These are phyloP conservation scores for Erethizon dorsatum DNA, from an alignment of 2,797 vertebrate species.

Conservation along the genomic window DNA sequence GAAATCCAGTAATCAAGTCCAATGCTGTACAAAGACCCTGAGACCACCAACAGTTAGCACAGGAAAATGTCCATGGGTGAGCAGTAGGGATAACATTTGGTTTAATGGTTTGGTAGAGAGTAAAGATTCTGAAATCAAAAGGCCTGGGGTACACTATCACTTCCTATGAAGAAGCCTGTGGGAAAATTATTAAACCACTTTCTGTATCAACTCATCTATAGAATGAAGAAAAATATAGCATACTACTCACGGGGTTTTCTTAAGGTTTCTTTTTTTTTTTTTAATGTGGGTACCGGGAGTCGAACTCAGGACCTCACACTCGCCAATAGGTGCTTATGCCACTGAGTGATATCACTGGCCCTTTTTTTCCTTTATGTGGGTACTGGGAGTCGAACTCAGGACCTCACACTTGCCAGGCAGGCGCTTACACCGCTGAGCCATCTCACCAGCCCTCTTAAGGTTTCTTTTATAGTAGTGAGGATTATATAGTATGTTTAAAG, in stretches of 20 bases:
- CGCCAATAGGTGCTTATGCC: no score
- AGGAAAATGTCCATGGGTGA: conserved; percentile 38
- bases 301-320: no score
- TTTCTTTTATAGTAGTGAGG: conserved; percentile 41
- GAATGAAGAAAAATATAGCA: conserved; percentile 29
- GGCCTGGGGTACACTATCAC: neutral
- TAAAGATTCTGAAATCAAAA: conserved; percentile 59
- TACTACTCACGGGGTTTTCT: neutral
- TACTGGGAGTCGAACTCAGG: no score
- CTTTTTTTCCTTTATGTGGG: no score
- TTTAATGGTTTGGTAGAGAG: conserved; percentile 30
- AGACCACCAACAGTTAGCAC: neutral
- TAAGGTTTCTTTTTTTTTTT: neutral
- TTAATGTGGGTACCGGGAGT: no score
- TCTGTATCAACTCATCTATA: neutral
- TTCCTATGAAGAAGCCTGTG: neutral
- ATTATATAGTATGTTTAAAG: conserved; percentile 57
- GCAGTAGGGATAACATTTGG: conserved; percentile 5
- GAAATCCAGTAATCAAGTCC: neutral
- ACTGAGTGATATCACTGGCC: no score
- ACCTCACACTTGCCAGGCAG: no score
- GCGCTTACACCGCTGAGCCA: no score
- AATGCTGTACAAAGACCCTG: neutral
- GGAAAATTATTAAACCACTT: conserved; percentile 61
- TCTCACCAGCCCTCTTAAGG: neutral